Evolutionary conservation across 2,888 invertebrate species (phyloP).

Genomic region (Ecdyonurus torrentis): DNA sequence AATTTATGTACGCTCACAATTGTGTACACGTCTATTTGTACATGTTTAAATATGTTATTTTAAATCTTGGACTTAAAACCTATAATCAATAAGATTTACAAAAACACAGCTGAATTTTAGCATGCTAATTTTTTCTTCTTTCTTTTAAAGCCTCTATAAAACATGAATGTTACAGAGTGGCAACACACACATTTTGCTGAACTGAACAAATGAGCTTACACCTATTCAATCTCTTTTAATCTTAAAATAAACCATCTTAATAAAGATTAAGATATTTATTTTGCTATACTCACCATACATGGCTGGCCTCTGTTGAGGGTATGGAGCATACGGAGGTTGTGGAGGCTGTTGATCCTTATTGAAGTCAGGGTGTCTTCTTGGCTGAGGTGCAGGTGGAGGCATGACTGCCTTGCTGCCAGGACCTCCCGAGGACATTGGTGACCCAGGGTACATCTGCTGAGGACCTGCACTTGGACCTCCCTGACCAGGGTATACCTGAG

Average conservation of each 20-base stretch:
- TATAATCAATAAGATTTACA: too few relatives aligned
- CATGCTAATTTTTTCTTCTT: too few relatives aligned
- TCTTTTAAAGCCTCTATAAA: too few relatives aligned
- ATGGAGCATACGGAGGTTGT: conserved; percentile 29
- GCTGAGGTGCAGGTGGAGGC: conserved; percentile 49
- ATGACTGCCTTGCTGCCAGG: conserved; percentile 34
- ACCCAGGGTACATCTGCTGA: conserved; percentile 23
- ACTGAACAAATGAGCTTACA: too few relatives aligned
- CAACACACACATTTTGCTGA: too few relatives aligned
- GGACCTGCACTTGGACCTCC: background rate
- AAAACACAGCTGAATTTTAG: too few relatives aligned
- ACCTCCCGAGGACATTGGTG: conserved; percentile 17
- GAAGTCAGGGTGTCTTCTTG: conserved; percentile 67
- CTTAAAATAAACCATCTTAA: too few relatives aligned
- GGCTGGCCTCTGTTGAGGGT: conserved; percentile 44
- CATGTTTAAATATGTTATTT: background rate
- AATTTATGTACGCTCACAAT: background rate
- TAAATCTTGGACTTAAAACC: too few relatives aligned
- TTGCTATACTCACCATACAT: conserved; percentile 30
- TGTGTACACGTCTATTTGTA: conserved; percentile 12
- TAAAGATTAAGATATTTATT: too few relatives aligned
- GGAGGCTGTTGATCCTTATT: conserved; percentile 50
- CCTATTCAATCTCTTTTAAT: too few relatives aligned
- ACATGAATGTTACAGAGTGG: too few relatives aligned
- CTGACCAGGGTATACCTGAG: conserved; percentile 16